Evolutionary conservation across 2,888 invertebrate species (phyloP), one percentile per base, ranked within the genome.

Genomic region (Macrophya alboannulata): DNA sequence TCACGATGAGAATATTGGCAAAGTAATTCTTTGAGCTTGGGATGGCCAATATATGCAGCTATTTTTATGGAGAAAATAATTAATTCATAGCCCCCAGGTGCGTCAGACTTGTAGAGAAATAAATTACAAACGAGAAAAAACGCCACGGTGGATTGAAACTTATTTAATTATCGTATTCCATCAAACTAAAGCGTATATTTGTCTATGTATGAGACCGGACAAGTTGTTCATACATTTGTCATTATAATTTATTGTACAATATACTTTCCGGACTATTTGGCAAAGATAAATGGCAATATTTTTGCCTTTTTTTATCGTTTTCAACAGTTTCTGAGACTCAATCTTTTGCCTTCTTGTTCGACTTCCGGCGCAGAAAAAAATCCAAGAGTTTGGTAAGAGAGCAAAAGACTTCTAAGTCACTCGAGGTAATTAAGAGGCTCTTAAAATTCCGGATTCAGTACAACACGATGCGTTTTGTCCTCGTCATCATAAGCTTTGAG

Each of bases 371-470:
- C 6, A 17, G 55, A 4, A 6, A 55, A 55, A 55, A n/a, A n/a
- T 0, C 55, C 5, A 55, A n/a, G n/a, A 55, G 55, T 59, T 59
- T 59, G 21, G 21, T 21, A 21, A 59, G 8, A 8, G 59, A 59
- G 59, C 48, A 3, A 21, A 8, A 59, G n/a, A n/a, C 21, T 40
- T 37, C 17, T 17, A 68, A 45, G 68, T 17, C 68, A 43, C 43
- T 45, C 25, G 84, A 21, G 48, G 72, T 72, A 43, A 72, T 45
- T 72, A 72, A 72, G 43, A 45, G 82, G 65, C 82, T 82, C 31
- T 40, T 82, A 45, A 82, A 82, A 45, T 21, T 12, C 43, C n/a
- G 65, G 65, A 65, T 62, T 21, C 45, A n/a, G 40, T 59, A 0
- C 43, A 37, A 81, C 62, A 62, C 21, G 62, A 62, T 21, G 81